Base-by-base conservation (phyloP, 2,888 invertebrate genomes). In the Lingula anatina region DNA sequence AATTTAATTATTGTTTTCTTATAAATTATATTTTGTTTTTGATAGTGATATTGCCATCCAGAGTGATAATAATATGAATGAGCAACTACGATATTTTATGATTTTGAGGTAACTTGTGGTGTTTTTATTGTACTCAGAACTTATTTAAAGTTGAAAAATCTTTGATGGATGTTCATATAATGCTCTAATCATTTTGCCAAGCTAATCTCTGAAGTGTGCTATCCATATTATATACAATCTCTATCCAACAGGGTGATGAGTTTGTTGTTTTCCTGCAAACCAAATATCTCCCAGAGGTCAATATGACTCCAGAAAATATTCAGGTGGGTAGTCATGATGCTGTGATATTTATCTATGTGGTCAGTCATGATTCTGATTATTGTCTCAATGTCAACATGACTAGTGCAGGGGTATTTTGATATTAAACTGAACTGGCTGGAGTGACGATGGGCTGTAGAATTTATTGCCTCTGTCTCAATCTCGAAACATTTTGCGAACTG, bases 231-330 rank as follows among this genome's bases (percentile, higher is more conserved):
- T 7, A 21, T 5, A 5, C 7, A 21, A 5, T 46, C 3, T 46
- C 26, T 42, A 38, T 36, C 27, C 59, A 51, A 5, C 56, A 78
- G 76, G 79, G 79, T 20, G 78, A 79, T 28, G 80, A 80, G 55
- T 70, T 78, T 54, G 56, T 78, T 2, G 68, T 62, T 4, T 80
- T 71, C 61, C 66, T 81, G 23, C 74, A 76, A 54, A 64, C 60
- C 9, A 70, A 75, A 24, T 80, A 79, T 60, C 66, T 80, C 15
- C 79, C 79, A 2, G 76, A 71, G 20, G 59, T 79, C 38, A 70
- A 77, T 45, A 49, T 80, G n/a, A 65, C 75, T 3, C 66, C 75
- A 21, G 61, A 72, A 35, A 66, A 75, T 37, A 70, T 70, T 40
- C 70, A 73, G 53, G 62, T 62, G 50, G 45, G 46, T 51, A 4